Percentiles rank a stretch among this genome's conserved stretches.
These are phyloP conservation scores for Lasioglossum zephyrum DNA, from an alignment of 2,888 invertebrate genomes.

Conservation along the genomic window DNA sequence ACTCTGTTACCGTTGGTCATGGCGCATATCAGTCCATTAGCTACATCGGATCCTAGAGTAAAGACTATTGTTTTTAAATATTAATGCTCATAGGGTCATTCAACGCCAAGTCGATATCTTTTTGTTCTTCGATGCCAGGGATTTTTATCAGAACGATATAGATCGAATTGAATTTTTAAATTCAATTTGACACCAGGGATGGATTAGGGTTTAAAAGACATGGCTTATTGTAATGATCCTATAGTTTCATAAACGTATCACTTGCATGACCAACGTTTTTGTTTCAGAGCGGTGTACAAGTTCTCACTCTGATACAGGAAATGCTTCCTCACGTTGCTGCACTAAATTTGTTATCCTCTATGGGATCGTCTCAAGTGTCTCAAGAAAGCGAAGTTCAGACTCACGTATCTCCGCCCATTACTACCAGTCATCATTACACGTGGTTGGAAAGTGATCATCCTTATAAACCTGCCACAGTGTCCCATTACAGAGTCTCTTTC, in stretches of 20 bases:
- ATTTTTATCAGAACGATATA: neutral
- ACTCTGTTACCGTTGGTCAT: conserved; percentile 93
- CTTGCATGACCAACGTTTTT: conserved; percentile 21
- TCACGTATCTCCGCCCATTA: conserved; percentile 82
- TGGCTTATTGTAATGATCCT: neutral
- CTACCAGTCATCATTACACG: conserved; percentile 94
- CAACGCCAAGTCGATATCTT: neutral
- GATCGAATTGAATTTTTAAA: neutral
- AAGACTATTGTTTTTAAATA: conserved; percentile 57
- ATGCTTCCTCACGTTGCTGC: conserved; percentile 95
- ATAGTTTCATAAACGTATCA: neutral
- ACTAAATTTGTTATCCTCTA: conserved; percentile 89
- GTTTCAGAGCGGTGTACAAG: conserved; percentile 92
- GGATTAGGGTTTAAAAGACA: neutral
- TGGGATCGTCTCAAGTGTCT: conserved; percentile 83
- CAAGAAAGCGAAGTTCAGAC: conserved; percentile 81
- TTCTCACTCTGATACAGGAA: conserved; percentile 94
- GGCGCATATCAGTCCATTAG: conserved; percentile 93
- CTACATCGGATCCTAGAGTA: conserved; percentile 93
- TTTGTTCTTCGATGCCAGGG: neutral
- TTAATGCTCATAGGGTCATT: conserved; percentile 8
- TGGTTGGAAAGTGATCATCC: conserved; percentile 99
- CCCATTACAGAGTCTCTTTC: conserved; percentile 95
- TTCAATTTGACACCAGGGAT: neutral
- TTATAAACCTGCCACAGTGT: conserved; percentile 94